Evolutionary conservation across 2,797 vertebrate genomes (phyloP).

Genomic region (Pangasius macronema): DNA sequence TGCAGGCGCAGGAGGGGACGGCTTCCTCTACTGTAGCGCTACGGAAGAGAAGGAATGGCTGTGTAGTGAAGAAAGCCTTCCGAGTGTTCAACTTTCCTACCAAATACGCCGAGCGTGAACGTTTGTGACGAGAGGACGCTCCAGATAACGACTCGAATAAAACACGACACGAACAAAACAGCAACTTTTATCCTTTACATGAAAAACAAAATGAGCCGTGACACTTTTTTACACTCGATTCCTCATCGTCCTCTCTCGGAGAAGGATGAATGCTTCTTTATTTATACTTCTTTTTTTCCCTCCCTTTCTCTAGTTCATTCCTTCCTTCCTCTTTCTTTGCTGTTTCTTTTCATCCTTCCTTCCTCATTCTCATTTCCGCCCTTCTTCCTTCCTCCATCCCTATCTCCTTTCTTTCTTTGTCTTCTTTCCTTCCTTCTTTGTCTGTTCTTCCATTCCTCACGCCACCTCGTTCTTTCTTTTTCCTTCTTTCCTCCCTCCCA

Average conservation of each 20-base stretch:
- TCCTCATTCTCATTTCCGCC: background rate
- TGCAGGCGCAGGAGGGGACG: constrained; percentile 4
- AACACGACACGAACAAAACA: background rate
- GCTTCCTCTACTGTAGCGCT: background rate
- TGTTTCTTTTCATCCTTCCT: too few species aligned
- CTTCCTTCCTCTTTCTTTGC: too few species aligned
- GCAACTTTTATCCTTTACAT: background rate
- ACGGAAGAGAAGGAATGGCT: background rate
- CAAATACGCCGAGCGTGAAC: background rate
- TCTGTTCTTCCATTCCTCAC: background rate
- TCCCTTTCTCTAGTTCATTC: too few species aligned
- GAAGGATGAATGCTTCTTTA: background rate
- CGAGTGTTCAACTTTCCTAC: background rate
- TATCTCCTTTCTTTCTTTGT: background rate
- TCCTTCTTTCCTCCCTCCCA: background rate
- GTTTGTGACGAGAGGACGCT: background rate
- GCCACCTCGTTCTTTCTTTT: background rate
- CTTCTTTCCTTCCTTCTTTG: background rate
- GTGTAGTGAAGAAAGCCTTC: background rate
- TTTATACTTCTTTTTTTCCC: too few species aligned
- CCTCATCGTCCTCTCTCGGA: background rate
- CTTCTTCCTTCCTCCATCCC: background rate
- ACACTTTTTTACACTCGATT: background rate
- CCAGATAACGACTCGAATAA: background rate
- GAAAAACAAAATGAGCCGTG: background rate